Conservation (phyloP, 2,113 vertebrate species). For the Oophaga pumilio region DNA sequence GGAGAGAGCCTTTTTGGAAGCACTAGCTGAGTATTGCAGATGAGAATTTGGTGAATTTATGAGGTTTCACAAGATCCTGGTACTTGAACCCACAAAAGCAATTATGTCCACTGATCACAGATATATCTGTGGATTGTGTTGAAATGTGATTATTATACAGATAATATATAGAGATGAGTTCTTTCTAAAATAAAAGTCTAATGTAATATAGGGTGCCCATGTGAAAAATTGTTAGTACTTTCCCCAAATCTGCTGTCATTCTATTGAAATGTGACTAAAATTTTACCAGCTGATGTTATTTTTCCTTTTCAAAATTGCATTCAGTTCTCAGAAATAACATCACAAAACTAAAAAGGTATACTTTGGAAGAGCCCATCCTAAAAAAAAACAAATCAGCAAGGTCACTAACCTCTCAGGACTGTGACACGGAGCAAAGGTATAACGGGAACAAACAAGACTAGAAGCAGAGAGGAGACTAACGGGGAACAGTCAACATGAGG, state of each 20-base stretch:
- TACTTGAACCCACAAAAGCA: too few relatives aligned
- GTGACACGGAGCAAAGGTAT: constrained; percentile 34
- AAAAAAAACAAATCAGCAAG: neutral
- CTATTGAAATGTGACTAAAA: neutral
- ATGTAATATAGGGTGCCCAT: neutral
- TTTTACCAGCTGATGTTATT: neutral
- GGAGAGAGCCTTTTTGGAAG: too few relatives aligned
- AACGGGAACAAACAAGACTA: constrained; percentile 2
- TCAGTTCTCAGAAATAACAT: neutral
- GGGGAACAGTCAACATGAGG: constrained; percentile 28
- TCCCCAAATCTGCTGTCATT: neutral
- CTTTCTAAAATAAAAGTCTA: neutral
- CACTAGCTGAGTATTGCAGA: too few relatives aligned
- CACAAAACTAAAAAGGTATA: neutral
- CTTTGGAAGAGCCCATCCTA: neutral
- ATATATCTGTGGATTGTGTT: too few relatives aligned
- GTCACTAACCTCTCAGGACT: constrained; percentile 35
- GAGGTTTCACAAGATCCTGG: too few relatives aligned
- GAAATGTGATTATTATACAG: too few relatives aligned
- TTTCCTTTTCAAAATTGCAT: neutral
- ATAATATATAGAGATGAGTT: too few relatives aligned
- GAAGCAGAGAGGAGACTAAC: neutral
- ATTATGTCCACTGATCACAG: too few relatives aligned
- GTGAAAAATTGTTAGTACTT: neutral
- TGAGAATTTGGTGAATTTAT: too few relatives aligned